Evolutionary conservation across 2,113 vertebrate genomes (phyloP).

Genomic region (Proterorhinus semilunaris): DNA sequence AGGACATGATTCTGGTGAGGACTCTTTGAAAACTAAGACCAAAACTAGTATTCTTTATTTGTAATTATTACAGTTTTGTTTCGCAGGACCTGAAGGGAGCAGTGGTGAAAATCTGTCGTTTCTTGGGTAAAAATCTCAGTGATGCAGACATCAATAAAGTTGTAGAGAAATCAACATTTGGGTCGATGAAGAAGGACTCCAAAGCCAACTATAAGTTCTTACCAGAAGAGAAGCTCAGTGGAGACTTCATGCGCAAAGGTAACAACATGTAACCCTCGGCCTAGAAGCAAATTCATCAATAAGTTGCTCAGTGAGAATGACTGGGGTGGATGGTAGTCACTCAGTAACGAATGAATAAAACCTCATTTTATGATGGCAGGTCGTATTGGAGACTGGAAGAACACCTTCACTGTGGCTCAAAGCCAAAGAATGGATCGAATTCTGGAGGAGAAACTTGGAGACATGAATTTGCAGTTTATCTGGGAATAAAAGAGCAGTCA

Average conservation of each 20-base stretch:
- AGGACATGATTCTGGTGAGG: constrained; percentile 39
- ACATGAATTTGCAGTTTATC: constrained; percentile 49
- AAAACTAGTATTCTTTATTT: not conserved
- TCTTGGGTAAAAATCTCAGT: constrained; percentile 65
- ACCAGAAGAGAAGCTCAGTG: constrained; percentile 24
- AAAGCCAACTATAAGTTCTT: constrained; percentile 68
- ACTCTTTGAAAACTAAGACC: not conserved
- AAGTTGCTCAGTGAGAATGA: not conserved
- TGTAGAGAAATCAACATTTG: constrained; percentile 65
- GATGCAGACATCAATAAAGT: constrained; percentile 45
- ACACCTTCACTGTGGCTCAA: constrained; percentile 60
- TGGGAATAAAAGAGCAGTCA: constrained; percentile 51
- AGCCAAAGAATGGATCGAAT: constrained; percentile 59
- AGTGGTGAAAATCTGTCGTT: constrained; percentile 58
- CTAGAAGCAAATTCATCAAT: not conserved
- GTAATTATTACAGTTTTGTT: not conserved
- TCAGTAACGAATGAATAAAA: not conserved
- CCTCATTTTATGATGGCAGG: constrained; percentile 37
- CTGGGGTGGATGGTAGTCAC: too few relatives aligned
- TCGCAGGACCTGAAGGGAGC: constrained; percentile 61
- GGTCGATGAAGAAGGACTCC: constrained; percentile 63
- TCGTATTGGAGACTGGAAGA: constrained; percentile 69
- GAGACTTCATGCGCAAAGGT: constrained; percentile 72
- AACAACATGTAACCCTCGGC: not conserved
- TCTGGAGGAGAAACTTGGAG: constrained; percentile 54